A percentile compares a stretch with the other conserved stretches of the same genome.
These are phyloP conservation scores for Thunnus maccoyii DNA, from an alignment of 2,113 vertebrate species.

Conservation along the genomic window DNA sequence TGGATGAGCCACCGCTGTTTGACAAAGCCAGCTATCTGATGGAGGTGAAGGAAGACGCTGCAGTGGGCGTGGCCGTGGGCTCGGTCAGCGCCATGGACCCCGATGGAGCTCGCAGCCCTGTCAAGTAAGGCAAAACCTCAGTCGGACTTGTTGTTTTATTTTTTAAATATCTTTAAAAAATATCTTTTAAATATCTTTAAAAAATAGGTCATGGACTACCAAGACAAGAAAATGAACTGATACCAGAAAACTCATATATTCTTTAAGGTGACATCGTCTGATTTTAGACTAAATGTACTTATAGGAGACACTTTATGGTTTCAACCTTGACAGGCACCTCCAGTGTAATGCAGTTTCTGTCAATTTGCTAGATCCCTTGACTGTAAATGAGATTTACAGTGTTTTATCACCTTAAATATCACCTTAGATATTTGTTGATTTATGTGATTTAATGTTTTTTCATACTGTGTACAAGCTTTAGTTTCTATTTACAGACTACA, in stretches of 20 bases:
- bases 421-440: too few species aligned
- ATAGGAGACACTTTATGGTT: too few species aligned
- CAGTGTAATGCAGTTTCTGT: too few species aligned
- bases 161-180: not conserved
- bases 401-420: too few species aligned
- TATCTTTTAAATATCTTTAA: not conserved
- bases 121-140: conserved; percentile 87
- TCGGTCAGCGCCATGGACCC: conserved; percentile 92
- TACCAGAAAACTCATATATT: not conserved
- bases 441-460: too few species aligned
- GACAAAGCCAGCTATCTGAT: conserved; percentile 90
- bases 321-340: too few species aligned
- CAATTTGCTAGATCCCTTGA: too few species aligned
- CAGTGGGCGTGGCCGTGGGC: conserved; percentile 87
- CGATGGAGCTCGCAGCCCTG: conserved; percentile 86
- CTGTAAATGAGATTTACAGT: too few species aligned
- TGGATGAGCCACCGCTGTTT: conserved; percentile 94
- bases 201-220: not conserved
- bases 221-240: not conserved
- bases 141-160: not conserved
- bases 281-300: too few species aligned
- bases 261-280: too few species aligned
- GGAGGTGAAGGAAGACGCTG: conserved; percentile 92
- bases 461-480: not conserved
- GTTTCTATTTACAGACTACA: not conserved